Base-by-base conservation (phyloP, 2,888 invertebrate genomes). In the Tridacna crocea region DNA sequence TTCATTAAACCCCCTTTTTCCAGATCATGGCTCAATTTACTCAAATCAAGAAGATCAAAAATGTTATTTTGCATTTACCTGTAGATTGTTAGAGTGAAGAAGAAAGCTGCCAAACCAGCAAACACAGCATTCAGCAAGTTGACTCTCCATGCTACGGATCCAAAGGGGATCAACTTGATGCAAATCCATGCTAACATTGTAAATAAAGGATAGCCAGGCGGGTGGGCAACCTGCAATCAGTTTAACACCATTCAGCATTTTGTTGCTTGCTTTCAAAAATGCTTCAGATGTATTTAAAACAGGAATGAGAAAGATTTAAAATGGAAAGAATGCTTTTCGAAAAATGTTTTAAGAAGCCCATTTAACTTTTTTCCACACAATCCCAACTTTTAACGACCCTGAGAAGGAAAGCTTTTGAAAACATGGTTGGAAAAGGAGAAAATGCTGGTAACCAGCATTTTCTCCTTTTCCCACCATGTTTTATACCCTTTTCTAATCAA, bases 201-300 rank as follows among this genome's bases (percentile, higher is more conserved):
- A 83, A 92, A 93, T 47, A 94, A 79, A n/a, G 94, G 94, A 80
- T 94, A 94, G 8, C 94, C 94, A 47, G 94, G 94, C 8, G 94
- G 94, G 70, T 94, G 94, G 13, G 93, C 93, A 22, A 94, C 94
- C 93, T 93, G 85, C 10, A 84, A 81, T n/a, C 24, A 60, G 19
- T 19, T 55, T 55, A 51, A 51, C 51, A 19, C 55, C 10, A 19
- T 55, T 19, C 6, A 55, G 1, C 51, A 72, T 22, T 8, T 27
- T 22, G 24, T 17, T 24, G 24, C 26, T 63, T 24, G 4, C 63
- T 63, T 36, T 36, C 36, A 36, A 36, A 36, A 36, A 36, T 4
- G 36, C 36, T 36, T 36, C 8, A 36, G 36, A 2, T 36, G 36
- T 36, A 2, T 36, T 4, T 36, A 36, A 4, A 36, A 36, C 36